Base-by-base conservation (phyloP, 2,797 vertebrate genomes). In the Poeciliopsis gracilis region DNA sequence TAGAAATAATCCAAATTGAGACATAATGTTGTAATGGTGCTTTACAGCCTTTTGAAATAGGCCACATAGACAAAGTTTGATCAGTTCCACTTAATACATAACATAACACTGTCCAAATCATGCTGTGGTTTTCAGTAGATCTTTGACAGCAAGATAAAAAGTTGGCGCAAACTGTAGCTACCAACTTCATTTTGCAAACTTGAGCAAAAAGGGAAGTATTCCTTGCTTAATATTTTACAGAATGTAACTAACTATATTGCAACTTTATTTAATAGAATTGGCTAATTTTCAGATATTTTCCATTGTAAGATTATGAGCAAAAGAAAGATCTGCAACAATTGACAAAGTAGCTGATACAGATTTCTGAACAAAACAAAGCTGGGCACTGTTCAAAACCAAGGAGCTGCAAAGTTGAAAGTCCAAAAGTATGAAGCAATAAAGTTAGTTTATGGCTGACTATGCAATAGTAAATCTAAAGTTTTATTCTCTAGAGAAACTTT, bases 391-490 rank as follows among this genome's bases (percentile, higher is more conserved):
- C 66, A 59, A 16, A 83, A 80, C 73, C 71, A 41, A 74, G 43
- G 36, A 38, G 67, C 41, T n/a, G 8, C 13, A 70, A 77, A 33
- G 84, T 76, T 76, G 79, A 80, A 91, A 92, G 88, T 93, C 80
- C 86, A 87, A 12, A 67, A 3, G 69, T 74, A 80, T 85, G 79
- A 84, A 89, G 79, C 81, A 82, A 82, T 90, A 83, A 89, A 92
- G 49, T 47, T 4, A 57, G 47, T 85, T 85, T 75, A 90, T 80
- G 28, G 87, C 63, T 55, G 25, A 74, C 73, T 2, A 47, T 41
- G 67, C 9, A 41, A n/a, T 43, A 55, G 45, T n/a, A 69, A 72
- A 81, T n/a, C 13, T 55, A 33, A 77, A 59, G 77, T 30, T 23
- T 36, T 11, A 30, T 28, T 79, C 66, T 75, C 79, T 11, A 46